phyloP scores from a whole-genome alignment of 1,140 invertebrate genomes.

The Dysdera silvatica region DNA sequence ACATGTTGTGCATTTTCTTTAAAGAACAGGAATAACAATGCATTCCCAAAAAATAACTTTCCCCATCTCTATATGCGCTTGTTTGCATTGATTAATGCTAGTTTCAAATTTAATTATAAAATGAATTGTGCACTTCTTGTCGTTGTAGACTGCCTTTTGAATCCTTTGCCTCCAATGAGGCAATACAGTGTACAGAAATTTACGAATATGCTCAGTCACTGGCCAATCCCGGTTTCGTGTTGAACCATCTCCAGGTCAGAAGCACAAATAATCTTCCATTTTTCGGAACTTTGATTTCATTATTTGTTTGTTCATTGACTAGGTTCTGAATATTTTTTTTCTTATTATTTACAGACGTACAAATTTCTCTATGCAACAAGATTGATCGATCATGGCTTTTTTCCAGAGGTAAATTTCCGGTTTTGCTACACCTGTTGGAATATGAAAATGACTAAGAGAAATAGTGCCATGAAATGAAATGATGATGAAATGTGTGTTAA shows the following conservation, averaged over 20 bases:
- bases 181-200: constrained; percentile 87
- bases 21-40: too few species aligned
- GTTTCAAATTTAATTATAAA: too few species aligned
- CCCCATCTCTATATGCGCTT: too few species aligned
- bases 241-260: constrained; percentile 61
- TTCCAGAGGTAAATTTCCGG: constrained; percentile 54
- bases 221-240: constrained; percentile 60
- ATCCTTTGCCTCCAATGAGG: constrained; percentile 68
- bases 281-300: constrained; percentile 5
- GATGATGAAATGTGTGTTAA: too few species aligned
- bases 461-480: too few species aligned
- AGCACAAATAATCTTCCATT: neutral
- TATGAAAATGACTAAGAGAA: too few species aligned
- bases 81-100: too few species aligned
- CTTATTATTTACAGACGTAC: constrained; percentile 35
- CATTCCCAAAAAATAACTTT: too few species aligned
- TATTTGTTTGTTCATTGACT: neutral
- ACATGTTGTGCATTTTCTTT: too few species aligned
- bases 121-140: too few species aligned
- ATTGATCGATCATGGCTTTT: constrained; percentile 66
- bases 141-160: constrained; percentile 40
- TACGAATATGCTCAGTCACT: constrained; percentile 86
- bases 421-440: too few species aligned
- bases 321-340: neutral
- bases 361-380: constrained; percentile 57